Evolutionary conservation across 2,113 vertebrate species (phyloP).

Genomic region (Paraplagusia blochii): DNA sequence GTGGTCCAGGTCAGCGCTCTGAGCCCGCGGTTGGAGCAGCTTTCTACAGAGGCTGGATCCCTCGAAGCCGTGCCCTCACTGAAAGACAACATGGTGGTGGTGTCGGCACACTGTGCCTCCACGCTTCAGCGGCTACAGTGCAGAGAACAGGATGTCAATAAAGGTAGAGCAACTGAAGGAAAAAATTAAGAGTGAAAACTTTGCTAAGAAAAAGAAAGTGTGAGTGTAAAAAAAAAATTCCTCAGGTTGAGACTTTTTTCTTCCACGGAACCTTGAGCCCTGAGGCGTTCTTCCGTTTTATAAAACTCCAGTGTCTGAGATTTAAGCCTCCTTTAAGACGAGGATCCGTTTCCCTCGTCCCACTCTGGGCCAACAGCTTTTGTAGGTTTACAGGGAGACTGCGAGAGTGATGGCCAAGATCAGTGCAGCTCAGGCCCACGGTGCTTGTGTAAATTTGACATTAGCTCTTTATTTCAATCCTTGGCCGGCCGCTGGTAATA

Average conservation of each 20-base stretch:
- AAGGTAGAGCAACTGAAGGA: slow-evolving; percentile 64
- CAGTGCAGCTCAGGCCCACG: slow-evolving; percentile 17
- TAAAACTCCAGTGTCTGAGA: slow-evolving; percentile 9
- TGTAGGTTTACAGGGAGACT: slow-evolving; percentile 24
- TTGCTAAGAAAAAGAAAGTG: no score
- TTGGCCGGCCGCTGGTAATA: slow-evolving; percentile 40
- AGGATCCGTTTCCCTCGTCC: slow-evolving; percentile 16
- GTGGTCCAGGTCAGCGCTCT: slow-evolving; percentile 69
- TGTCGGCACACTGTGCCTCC: slow-evolving; percentile 69
- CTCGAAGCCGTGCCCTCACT: slow-evolving; percentile 73
- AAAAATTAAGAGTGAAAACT: background rate
- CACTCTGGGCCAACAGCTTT: slow-evolving; percentile 10
- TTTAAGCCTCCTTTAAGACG: slow-evolving; percentile 28
- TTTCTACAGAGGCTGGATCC: slow-evolving; percentile 62
- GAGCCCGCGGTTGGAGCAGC: slow-evolving; percentile 67
- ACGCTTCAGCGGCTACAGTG: slow-evolving; percentile 74
- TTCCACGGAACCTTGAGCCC: slow-evolving; percentile 5
- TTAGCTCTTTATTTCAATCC: slow-evolving; percentile 49
- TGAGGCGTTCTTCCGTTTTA: slow-evolving; percentile 12
- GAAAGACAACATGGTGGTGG: slow-evolving; percentile 67
- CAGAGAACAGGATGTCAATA: slow-evolving; percentile 66
- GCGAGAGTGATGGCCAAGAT: slow-evolving; percentile 30
- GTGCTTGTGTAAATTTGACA: slow-evolving; percentile 43
- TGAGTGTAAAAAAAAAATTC: no score
- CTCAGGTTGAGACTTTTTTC: background rate